Conservation (phyloP, 37 sponge, comb jelly and placozoan genomes). For the Tethya wilhelma region DNA sequence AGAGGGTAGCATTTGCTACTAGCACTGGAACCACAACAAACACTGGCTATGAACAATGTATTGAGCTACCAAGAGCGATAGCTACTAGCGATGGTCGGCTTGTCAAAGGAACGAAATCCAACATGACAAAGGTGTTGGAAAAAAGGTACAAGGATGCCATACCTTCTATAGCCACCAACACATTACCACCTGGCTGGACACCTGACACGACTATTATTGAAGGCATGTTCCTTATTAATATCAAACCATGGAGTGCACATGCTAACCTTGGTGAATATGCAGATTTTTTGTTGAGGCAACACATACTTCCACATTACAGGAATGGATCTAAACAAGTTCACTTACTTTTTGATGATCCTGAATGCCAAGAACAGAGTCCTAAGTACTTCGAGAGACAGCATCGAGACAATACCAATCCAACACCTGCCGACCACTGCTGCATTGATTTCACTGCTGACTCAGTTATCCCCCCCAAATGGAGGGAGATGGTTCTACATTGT, state of each 20-base stretch:
- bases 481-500: constrained; percentile 4
- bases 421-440: background rate
- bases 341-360: constrained; percentile 26
- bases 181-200: background rate
- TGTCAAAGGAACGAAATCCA: constrained; percentile 25
- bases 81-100: constrained; percentile 16
- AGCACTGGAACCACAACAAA: constrained; percentile 3
- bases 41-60: constrained; percentile 26
- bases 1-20: constrained; percentile 16
- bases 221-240: constrained; percentile 37
- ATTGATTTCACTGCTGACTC: background rate
- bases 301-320: background rate
- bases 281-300: constrained; percentile 15
- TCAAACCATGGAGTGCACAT: constrained; percentile 2
- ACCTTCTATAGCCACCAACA: background rate
- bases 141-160: background rate
- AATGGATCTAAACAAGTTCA: constrained; percentile 21
- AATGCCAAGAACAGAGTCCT: constrained; percentile 6
- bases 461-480: background rate
- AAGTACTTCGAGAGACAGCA: constrained; percentile 10
- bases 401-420: background rate
- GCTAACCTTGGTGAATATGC: constrained; percentile 19
- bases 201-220: background rate
- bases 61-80: constrained; percentile 40
- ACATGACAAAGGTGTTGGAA: constrained; percentile 6